Base-by-base conservation (phyloP, 2,888 invertebrate species). In the Balanococcus diminutus region DNA sequence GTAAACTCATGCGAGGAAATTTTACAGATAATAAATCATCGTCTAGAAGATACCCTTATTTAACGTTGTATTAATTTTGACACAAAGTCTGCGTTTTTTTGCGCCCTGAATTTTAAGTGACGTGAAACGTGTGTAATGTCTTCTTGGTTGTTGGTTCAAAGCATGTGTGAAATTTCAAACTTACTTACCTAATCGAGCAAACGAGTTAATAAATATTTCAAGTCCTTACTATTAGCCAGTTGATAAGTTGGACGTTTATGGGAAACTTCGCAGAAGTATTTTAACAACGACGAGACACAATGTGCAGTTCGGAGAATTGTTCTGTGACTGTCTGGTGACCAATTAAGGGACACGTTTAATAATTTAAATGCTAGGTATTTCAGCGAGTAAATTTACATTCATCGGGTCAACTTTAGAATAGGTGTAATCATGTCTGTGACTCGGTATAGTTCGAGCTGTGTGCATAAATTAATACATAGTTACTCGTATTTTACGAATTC, bases 121-220 rank as follows among this genome's bases (percentile, higher is more conserved):
- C 56, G 56, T 56, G 56, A 14, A 56, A 56, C 56, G 56, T 56
- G 56, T 56, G 22, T 22, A 22, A 56, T 22, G 56, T 56, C 28
- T 14, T 28, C 28, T 6, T 67, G 6, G 67, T 5, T 14, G 25
- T 16, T 1, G 14, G 67, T 67, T 11, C 25, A 61, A 67, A 31
- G 28, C 67, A 22, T 56, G 56, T 56, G 56, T 56, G 67, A 67
- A 67, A 67, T 67, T 67, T 67, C 16, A 11, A 67, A 28, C 67
- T 16, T 16, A 56, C 56, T 67, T 28, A 56, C 56, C 28, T 28
- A 14, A 67, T 28, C 67, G 25, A 28, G 28, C 16, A 67, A 31
- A 67, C 67, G 67, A 67, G 67, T 67, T 67, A 16, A 67, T 67
- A 67, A 67, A 67, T 67, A 28, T 67, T 25, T 67, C 28, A n/a